phyloP scores from a whole-genome alignment of 1,140 invertebrate genomes.

The Globodera rostochiensis region DNA sequence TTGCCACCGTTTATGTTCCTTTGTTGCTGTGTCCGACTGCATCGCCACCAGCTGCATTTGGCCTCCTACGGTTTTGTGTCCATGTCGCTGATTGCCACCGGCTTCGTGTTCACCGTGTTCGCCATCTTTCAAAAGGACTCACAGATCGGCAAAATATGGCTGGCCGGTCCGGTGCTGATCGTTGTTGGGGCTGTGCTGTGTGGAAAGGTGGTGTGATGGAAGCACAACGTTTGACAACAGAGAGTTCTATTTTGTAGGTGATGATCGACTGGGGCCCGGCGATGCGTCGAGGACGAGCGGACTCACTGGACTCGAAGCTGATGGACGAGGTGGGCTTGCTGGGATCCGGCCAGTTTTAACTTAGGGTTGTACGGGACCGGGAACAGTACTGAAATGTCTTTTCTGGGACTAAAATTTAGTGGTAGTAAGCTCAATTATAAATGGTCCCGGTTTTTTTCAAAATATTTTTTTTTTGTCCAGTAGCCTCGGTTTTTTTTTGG shows the following conservation, averaged over 20 bases:
- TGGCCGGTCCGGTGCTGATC: constrained; percentile 64
- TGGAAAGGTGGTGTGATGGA: constrained; percentile 33
- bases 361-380: too few relatives aligned
- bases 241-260: constrained; percentile 41
- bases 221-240: too few relatives aligned
- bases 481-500: too few relatives aligned
- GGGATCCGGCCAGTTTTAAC: background rate
- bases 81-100: constrained; percentile 59
- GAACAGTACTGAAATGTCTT: too few relatives aligned
- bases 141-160: constrained; percentile 58
- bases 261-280: constrained; percentile 65
- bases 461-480: too few relatives aligned
- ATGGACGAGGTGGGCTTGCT: constrained; percentile 41
- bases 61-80: constrained; percentile 62
- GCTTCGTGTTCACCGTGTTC: constrained; percentile 64
- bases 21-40: constrained; percentile 50
- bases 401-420: background rate
- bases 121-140: constrained; percentile 64
- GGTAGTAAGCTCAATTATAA: too few relatives aligned
- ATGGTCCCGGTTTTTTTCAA: too few relatives aligned
- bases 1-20: constrained; percentile 45
- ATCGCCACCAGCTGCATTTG: constrained; percentile 58
- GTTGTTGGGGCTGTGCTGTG: constrained; percentile 57
- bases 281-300: constrained; percentile 55
- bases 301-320: constrained; percentile 56